Evolutionary conservation across 2,888 invertebrate species (phyloP).

Genomic region (Thelaira solivaga): DNA sequence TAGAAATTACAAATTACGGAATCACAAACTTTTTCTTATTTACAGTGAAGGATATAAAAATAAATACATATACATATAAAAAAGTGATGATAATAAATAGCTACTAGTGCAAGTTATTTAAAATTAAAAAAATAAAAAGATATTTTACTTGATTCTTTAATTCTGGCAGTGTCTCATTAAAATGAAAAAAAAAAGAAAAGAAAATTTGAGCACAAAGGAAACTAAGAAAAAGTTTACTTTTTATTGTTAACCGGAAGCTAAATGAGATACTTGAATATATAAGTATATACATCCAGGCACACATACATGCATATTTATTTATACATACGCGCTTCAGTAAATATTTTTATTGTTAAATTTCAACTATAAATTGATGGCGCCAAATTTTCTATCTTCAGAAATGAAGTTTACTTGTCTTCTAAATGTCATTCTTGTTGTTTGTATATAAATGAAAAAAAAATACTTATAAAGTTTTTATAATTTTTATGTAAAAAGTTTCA

Average conservation of each 20-base stretch:
- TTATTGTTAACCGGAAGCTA: constrained; percentile 42
- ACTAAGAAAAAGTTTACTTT: constrained; percentile 5
- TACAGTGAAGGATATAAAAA: too few relatives aligned
- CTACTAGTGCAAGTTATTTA: too few relatives aligned
- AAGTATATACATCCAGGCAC: too few relatives aligned
- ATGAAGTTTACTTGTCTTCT: background rate
- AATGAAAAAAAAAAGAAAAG: constrained; percentile 11
- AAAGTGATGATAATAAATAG: too few relatives aligned
- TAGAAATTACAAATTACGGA: too few relatives aligned
- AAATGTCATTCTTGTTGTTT: constrained; percentile 12
- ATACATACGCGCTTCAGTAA: background rate
- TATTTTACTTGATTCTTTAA: too few relatives aligned
- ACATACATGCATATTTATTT: background rate
- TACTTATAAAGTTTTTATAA: background rate
- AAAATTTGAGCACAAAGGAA: background rate
- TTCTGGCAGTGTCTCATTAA: constrained; percentile 1
- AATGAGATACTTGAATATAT: constrained; percentile 33
- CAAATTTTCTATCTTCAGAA: constrained; percentile 26
- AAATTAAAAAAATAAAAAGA: too few relatives aligned
- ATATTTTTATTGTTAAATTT: constrained; percentile 13
- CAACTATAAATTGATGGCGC: constrained; percentile 36
- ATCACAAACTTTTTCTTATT: too few relatives aligned
- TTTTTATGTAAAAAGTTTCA: background rate
- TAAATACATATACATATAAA: too few relatives aligned
- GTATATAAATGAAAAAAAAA: background rate